Evolutionary conservation across 2,797 vertebrate species (phyloP), one percentile per base, ranked within the genome.

Genomic region (Sylvia borin): DNA sequence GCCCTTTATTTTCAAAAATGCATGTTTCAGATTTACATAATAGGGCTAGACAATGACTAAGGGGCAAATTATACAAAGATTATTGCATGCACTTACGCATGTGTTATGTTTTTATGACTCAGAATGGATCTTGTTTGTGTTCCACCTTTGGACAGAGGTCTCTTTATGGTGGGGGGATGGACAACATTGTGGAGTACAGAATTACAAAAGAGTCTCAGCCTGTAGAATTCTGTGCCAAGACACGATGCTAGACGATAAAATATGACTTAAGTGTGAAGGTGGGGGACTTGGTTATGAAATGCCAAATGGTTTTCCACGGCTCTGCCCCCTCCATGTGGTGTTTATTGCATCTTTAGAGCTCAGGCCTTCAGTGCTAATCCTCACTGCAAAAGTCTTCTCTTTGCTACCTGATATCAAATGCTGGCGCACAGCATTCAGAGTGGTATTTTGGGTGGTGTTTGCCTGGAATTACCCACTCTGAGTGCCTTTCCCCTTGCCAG

Each of bases 21-120:
- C 84, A 95, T 64, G 62, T 82, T 97, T 96, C 96, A 93, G 96
- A 97, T 98, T 97, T 97, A 97, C 94, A 97, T 98, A 98, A 97
- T 97, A 95, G 92, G 96, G 97, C 97, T 95, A 98, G 97, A 98
- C 97, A 97, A 97, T 97, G 97, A 98, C 97, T 98, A 97, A 98
- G 96, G 96, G 96, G 96, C 93, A 97, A 97, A 98, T 98, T 98
- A 97, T 96, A 97, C 92, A 90, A 95, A 98, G 97, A 97, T 98
- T 96, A 97, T 97, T 97, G 96, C 96, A 92, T 85, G 93, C 89
- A 95, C 93, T 98, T 97, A 97, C 87, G 88, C 92, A 77, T 98
- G 94, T 98, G 86, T 97, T 96, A 97, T 97, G 92, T 94, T 96
- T 93, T 81, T 94, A 65, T 98, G 97, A 98, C 94, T 98, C 98